phyloP scores from a whole-genome alignment of 2,113 vertebrate genomes.

The Phrynosoma platyrhinos region DNA sequence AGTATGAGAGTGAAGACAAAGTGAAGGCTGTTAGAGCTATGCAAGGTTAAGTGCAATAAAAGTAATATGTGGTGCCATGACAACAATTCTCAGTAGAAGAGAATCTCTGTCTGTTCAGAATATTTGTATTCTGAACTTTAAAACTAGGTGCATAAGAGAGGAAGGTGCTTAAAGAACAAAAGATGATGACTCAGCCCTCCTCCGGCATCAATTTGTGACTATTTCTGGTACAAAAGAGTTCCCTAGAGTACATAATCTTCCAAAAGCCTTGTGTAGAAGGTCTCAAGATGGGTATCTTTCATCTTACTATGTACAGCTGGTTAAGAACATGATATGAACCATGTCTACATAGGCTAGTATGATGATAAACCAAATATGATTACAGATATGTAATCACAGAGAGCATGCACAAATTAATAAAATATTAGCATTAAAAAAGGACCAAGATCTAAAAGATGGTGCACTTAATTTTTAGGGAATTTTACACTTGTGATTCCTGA shows the following conservation, averaged over 20 bases:
- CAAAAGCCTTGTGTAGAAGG: background rate
- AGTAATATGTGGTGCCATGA: conserved; percentile 1
- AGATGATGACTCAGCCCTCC: background rate
- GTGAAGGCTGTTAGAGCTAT: background rate
- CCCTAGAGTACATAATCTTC: background rate
- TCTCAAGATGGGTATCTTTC: background rate
- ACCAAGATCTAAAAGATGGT: background rate
- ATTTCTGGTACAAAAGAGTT: background rate
- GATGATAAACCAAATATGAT: background rate
- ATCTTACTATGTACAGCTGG: background rate
- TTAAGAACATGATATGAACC: background rate
- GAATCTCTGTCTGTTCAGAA: background rate
- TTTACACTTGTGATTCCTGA: background rate
- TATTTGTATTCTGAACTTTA: background rate
- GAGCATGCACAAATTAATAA: background rate
- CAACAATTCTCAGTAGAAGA: background rate
- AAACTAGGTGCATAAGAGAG: background rate
- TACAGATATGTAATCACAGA: background rate
- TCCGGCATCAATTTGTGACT: background rate
- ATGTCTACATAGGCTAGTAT: background rate
- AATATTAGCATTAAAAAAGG: background rate
- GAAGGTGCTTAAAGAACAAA: background rate
- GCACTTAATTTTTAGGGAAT: background rate
- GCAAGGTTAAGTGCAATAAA: background rate
- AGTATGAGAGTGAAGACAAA: background rate